Percentiles rank a stretch among this genome's conserved stretches.
phyloP scores from a whole-genome alignment of 2,113 vertebrate genomes.

The Rousettus leschenaultii region DNA sequence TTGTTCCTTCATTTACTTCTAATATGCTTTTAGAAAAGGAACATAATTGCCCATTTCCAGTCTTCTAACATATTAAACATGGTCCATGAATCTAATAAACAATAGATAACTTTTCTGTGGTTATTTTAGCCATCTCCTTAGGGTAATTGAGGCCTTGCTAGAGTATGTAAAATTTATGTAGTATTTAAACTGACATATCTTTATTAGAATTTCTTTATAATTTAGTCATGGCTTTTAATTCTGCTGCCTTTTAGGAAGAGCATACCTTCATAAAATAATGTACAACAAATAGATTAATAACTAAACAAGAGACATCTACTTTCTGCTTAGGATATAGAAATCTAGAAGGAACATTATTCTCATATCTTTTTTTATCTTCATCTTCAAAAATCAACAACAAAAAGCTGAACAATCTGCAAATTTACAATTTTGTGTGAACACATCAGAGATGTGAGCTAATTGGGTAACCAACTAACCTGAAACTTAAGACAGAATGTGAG shows the following conservation, averaged over 20 bases:
- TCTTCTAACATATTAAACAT: background rate
- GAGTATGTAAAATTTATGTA: background rate
- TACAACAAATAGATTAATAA: background rate
- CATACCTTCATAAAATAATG: background rate
- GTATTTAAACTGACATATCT: background rate
- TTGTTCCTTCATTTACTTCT: background rate
- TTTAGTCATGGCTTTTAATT: background rate
- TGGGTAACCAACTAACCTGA: background rate
- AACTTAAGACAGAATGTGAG: background rate
- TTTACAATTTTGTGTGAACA: background rate
- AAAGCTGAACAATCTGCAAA: background rate
- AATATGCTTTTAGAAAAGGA: background rate
- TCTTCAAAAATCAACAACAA: background rate
- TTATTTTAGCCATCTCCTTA: background rate
- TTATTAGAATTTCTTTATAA: background rate
- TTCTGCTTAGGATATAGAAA: background rate
- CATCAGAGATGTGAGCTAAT: background rate
- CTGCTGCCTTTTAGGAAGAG: background rate
- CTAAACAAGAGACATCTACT: background rate
- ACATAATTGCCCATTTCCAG: background rate
- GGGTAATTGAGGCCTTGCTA: background rate
- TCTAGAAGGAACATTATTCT: background rate
- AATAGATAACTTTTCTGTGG: background rate
- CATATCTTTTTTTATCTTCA: background rate
- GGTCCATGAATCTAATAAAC: background rate